Evolutionary conservation across 2,888 invertebrate genomes (phyloP), one percentile per base, ranked within the genome.

Genomic region (Tupiocoris notatus): DNA sequence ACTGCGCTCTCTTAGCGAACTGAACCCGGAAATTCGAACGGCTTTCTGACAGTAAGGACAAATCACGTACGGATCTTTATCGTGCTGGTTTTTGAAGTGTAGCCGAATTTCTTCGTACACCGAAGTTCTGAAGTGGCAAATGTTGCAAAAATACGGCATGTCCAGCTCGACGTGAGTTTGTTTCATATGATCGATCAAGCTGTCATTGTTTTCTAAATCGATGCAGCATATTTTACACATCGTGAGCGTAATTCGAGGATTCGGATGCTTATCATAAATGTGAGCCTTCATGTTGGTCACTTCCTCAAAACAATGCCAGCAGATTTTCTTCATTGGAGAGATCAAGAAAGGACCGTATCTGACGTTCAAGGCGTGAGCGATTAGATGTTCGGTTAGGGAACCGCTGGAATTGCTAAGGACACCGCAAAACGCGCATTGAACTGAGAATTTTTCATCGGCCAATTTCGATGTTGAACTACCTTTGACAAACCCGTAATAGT

Each of bases 31-130:
- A 66, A 82, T 76, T 16, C 80, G 76, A 6, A 83, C 81, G 16
- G 89, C 89, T 85, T 92, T 92, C 80, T 95, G 87, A 83, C 96
- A 96, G 83, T 91, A 90, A 1, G 94, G 92, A 83, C 96, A 96
- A 82, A 93, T 90, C 71, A 94, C 85, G 70, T 88, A 87, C 79
- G 89, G 87, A 56, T 89, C 88, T 78, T 87, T 87, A 78, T 87
- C 86, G 83, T 95, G 95, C 77, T 86, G 84, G 85, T 86, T 81
- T 12, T 25, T 17, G 59, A 62, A 76, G 78, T 77, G 68, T 12
- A 39, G 3, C 12, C n/a, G 22, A 20, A 76, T 76, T 20, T 61
- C 54, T 21, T 68, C 70, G 77, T 58, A 78, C 57, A 67, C 25
- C 21, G 95, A 96, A 16, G 92, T 90, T 77, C 93, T 88, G 85